phyloP scores from a whole-genome alignment of 2,888 invertebrate genomes.

The Trichogramma dendrolimi region DNA sequence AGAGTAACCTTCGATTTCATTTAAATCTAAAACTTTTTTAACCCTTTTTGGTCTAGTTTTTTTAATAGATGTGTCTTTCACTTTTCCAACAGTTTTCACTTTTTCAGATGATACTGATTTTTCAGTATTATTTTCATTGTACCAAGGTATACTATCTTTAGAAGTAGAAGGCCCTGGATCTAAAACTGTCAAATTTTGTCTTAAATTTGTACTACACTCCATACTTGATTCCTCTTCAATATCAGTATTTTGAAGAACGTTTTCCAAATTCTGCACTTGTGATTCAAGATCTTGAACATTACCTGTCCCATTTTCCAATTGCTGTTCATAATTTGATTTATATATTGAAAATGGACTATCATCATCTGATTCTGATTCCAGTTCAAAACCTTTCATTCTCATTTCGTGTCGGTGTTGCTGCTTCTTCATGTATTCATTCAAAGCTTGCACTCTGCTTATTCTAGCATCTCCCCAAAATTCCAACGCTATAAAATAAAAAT shows the following conservation, averaged over 20 bases:
- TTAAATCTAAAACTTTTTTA: conserved; percentile 13
- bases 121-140: conserved; percentile 15
- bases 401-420: conserved; percentile 42
- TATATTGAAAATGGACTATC: conserved; percentile 43
- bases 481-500: conserved; percentile 34
- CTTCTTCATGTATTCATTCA: conserved; percentile 42
- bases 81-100: conserved; percentile 21
- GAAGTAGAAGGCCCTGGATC: conserved; percentile 40
- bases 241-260: conserved; percentile 20
- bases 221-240: conserved; percentile 2
- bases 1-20: conserved; percentile 4
- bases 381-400: conserved; percentile 38
- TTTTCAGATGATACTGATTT: conserved; percentile 38
- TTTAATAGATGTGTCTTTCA: conserved; percentile 21
- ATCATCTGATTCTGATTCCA: conserved; percentile 44
- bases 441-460: conserved; percentile 38
- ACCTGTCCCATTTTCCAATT: conserved; percentile 22
- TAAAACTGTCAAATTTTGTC: conserved; percentile 26
- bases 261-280: conserved; percentile 22
- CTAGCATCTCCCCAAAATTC: conserved; percentile 40
- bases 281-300: conserved; percentile 7
- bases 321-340: conserved; percentile 21
- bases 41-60: conserved; percentile 22
- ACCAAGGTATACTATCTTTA: conserved; percentile 32
- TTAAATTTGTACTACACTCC: too few relatives aligned